Evolutionary conservation across 2,888 invertebrate species (phyloP).

Genomic region (Ophion slaviceki): DNA sequence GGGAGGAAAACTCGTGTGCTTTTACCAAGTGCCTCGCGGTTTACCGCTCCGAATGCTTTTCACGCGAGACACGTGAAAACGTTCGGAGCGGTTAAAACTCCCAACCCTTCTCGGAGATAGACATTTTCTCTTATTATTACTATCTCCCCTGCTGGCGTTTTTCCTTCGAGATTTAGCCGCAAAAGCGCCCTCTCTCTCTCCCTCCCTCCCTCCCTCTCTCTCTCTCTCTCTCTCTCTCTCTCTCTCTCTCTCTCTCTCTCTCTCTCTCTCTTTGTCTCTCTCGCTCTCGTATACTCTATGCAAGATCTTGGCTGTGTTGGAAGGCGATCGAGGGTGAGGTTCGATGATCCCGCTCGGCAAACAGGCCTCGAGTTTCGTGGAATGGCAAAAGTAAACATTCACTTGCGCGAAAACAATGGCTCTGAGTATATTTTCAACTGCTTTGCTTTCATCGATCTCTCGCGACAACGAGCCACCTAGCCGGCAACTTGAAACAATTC

Average conservation of each 20-base stretch:
- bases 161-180: slow-evolving; percentile 16
- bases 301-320: too few relatives aligned
- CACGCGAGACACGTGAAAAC: slow-evolving; percentile 1
- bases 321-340: too few relatives aligned
- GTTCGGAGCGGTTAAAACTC: slow-evolving; percentile 1
- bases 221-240: too few relatives aligned
- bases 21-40: slow-evolving; percentile 11
- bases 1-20: background rate
- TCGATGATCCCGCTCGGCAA: too few relatives aligned
- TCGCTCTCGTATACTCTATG: too few relatives aligned
- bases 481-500: too few relatives aligned
- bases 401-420: background rate
- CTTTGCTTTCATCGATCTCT: background rate
- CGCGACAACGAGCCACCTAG: too few relatives aligned
- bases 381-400: too few relatives aligned
- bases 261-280: too few relatives aligned
- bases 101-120: background rate
- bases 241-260: too few relatives aligned
- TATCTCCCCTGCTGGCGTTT: background rate
- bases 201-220: too few relatives aligned
- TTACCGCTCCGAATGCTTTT: background rate
- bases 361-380: too few relatives aligned
- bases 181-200: background rate
- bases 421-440: background rate
- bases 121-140: slow-evolving; percentile 6